These are phyloP conservation scores for Acanthurus leucopareius DNA, from an alignment of 2,797 vertebrate species.

Conservation along the genomic window DNA sequence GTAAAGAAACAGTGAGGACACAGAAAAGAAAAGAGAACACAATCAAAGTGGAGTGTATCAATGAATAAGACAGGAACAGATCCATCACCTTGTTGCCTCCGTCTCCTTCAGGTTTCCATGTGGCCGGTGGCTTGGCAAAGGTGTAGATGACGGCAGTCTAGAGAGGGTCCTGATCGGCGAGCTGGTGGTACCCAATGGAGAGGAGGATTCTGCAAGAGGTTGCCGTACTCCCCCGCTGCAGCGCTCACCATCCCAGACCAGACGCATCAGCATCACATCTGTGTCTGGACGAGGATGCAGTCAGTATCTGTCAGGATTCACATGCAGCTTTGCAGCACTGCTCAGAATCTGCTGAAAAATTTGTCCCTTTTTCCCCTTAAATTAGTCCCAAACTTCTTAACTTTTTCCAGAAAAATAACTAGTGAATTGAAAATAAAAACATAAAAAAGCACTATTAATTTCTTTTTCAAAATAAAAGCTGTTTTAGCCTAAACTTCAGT, in stretches of 20 bases:
- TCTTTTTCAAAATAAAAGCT: too few relatives aligned
- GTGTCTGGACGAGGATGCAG: constrained; percentile 87
- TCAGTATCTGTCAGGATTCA: constrained; percentile 71
- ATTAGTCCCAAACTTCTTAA: too few relatives aligned
- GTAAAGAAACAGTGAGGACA: not conserved
- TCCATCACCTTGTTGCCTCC: not conserved
- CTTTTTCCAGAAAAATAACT: too few relatives aligned
- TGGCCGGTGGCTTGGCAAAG: constrained; percentile 93
- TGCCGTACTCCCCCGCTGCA: constrained; percentile 91
- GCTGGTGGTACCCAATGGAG: constrained; percentile 81
- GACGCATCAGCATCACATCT: constrained; percentile 90
- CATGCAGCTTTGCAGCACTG: not conserved
- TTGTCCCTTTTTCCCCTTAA: too few relatives aligned
- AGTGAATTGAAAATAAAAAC: too few relatives aligned
- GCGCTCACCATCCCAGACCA: constrained; percentile 88
- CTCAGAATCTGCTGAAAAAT: too few relatives aligned
- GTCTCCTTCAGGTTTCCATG: constrained; percentile 90
- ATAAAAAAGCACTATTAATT: too few relatives aligned
- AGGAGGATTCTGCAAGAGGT: constrained; percentile 90
- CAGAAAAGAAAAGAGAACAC: not conserved
- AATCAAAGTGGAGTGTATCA: not conserved
- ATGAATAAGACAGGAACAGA: not conserved
- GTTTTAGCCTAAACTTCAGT: too few relatives aligned
- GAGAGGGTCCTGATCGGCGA: constrained; percentile 95
- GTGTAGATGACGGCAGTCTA: constrained; percentile 93